Conservation (phyloP, 2,888 invertebrate genomes). For the Punctoribates punctum region DNA sequence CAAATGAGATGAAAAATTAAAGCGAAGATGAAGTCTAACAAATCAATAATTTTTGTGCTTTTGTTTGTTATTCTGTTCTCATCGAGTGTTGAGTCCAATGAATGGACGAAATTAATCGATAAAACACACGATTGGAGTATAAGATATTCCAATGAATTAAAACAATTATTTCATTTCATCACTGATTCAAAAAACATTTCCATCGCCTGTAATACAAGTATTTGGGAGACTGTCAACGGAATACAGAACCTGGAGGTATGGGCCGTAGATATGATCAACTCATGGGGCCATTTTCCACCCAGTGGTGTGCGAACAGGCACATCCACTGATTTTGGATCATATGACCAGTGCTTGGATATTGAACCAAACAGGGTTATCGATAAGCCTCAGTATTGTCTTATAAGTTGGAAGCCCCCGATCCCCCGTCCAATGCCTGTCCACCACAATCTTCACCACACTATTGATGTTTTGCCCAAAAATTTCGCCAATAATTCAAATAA, state of each 20-base stretch:
- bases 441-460: slow-evolving; percentile 20
- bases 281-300: slow-evolving; percentile 41
- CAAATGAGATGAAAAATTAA: no score
- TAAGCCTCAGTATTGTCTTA: slow-evolving; percentile 31
- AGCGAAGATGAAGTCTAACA: no score
- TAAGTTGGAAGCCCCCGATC: slow-evolving; percentile 23
- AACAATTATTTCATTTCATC: not conserved
- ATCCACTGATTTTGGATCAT: slow-evolving; percentile 18
- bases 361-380: not conserved
- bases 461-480: slow-evolving; percentile 31
- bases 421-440: slow-evolving; percentile 35
- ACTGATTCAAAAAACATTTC: not conserved
- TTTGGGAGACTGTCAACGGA: not conserved
- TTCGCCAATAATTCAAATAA: not conserved
- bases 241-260: not conserved
- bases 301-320: slow-evolving; percentile 32
- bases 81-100: not conserved
- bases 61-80: no score
- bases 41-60: no score
- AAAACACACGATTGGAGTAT: not conserved
- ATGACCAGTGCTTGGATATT: slow-evolving; percentile 37
- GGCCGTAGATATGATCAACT: slow-evolving; percentile 23
- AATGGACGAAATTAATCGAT: not conserved
- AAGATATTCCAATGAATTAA: not conserved
- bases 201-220: not conserved